A percentile compares a stretch with the other conserved stretches of the same genome.
phyloP scores from a whole-genome alignment of 2,888 invertebrate species.

The Hemaris fuciformis region DNA sequence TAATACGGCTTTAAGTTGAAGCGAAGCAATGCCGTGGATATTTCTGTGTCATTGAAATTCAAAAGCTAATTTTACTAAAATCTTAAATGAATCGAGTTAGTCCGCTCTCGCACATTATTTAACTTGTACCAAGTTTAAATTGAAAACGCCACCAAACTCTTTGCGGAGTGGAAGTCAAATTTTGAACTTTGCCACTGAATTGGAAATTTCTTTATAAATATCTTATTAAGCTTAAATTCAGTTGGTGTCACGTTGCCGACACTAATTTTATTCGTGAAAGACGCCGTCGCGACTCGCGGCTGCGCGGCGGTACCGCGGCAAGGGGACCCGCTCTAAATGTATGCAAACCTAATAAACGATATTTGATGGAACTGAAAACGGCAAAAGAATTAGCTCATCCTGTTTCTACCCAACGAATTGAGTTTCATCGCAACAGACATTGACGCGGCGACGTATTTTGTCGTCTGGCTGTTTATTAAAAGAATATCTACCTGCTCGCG shows the following conservation, averaged over 20 bases:
- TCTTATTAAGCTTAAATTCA: conserved; percentile 80
- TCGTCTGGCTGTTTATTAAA: neutral
- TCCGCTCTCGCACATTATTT: conserved; percentile 78
- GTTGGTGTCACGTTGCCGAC: conserved; percentile 81
- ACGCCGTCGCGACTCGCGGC: conserved; percentile 59
- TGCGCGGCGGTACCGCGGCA: conserved; percentile 33
- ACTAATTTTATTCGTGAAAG: conserved; percentile 80
- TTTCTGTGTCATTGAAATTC: conserved; percentile 73
- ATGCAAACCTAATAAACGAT: conserved; percentile 77
- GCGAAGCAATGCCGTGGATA: conserved; percentile 49
- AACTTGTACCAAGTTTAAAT: conserved; percentile 81
- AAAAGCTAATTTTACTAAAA: conserved; percentile 81
- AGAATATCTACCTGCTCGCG: neutral
- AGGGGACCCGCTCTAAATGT: conserved; percentile 67
- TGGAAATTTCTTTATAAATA: conserved; percentile 82
- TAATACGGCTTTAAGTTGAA: conserved; percentile 39
- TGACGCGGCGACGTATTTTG: conserved; percentile 43
- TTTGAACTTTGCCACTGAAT: conserved; percentile 81
- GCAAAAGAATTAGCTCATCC: conserved; percentile 74
- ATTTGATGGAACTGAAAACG: conserved; percentile 79
- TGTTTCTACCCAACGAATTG: neutral
- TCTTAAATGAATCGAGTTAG: conserved; percentile 80
- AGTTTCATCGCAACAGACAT: conserved; percentile 32
- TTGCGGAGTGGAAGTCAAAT: conserved; percentile 76
- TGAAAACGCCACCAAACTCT: conserved; percentile 80